These are phyloP conservation scores for Lithosia quadra DNA, from an alignment of 2,888 invertebrate genomes.

Conservation along the genomic window DNA sequence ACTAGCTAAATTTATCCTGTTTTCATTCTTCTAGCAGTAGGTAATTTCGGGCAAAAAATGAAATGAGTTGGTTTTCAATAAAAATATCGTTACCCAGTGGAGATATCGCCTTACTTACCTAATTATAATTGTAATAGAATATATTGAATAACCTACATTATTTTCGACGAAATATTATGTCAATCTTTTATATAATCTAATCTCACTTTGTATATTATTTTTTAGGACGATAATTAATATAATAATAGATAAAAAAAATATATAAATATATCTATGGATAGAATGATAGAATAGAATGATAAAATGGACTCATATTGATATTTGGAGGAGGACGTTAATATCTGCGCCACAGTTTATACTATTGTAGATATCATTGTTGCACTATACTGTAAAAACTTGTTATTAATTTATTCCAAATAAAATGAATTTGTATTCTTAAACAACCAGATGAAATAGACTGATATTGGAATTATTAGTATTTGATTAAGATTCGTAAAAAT, in stretches of 20 bases:
- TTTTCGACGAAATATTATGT: slow-evolving; percentile 46
- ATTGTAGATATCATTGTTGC: too few relatives aligned
- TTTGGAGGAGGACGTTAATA: too few relatives aligned
- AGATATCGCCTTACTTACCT: slow-evolving; percentile 62
- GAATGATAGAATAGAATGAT: too few relatives aligned
- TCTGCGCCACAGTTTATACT: too few relatives aligned
- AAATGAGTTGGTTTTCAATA: slow-evolving; percentile 56
- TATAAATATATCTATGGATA: too few relatives aligned
- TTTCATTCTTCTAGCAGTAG: slow-evolving; percentile 16
- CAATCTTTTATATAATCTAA: neutral
- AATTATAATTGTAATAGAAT: slow-evolving; percentile 66
- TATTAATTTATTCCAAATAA: too few relatives aligned
- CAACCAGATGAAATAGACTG: too few relatives aligned
- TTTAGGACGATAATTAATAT: neutral
- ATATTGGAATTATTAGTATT: too few relatives aligned
- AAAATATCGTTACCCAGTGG: slow-evolving; percentile 59
- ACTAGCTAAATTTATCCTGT: slow-evolving; percentile 1
- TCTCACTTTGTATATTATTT: neutral
- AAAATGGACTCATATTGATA: too few relatives aligned
- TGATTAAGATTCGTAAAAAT: too few relatives aligned
- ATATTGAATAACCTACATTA: slow-evolving; percentile 30
- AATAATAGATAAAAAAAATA: neutral
- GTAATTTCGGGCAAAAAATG: slow-evolving; percentile 35
- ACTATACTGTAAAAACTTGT: too few relatives aligned
- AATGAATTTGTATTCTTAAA: too few relatives aligned